Percentiles rank a stretch among this genome's conserved stretches.
phyloP scores from a whole-genome alignment of 2,888 invertebrate species.

The Pemphredon lugubris region DNA sequence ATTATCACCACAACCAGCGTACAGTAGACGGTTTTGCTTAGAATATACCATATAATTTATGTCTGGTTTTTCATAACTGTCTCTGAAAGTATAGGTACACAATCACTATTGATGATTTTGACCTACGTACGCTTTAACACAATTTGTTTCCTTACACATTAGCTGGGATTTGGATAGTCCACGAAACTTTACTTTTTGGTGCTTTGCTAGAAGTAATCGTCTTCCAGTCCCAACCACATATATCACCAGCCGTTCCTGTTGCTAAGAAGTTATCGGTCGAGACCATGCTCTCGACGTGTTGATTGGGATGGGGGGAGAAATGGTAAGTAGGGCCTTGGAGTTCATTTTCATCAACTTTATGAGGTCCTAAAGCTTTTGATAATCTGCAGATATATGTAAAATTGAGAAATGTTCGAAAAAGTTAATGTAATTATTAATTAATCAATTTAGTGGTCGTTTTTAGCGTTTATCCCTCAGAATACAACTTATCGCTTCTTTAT shows the following conservation, averaged over 20 bases:
- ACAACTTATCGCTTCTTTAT: too few relatives aligned
- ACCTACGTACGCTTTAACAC: background rate
- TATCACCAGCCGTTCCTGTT: constrained; percentile 89
- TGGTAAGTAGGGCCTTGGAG: constrained; percentile 85
- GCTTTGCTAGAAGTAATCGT: constrained; percentile 84
- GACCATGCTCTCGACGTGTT: constrained; percentile 87
- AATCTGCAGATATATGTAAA: constrained; percentile 81
- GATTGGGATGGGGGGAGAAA: constrained; percentile 84
- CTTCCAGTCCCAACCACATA: constrained; percentile 90
- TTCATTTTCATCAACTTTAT: constrained; percentile 82
- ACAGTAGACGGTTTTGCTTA: constrained; percentile 84
- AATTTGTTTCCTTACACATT: constrained; percentile 74
- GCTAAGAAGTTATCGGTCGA: constrained; percentile 87
- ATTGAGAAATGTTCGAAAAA: constrained; percentile 4
- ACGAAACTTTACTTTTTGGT: constrained; percentile 83
- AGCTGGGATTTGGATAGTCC: constrained; percentile 87
- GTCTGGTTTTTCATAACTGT: constrained; percentile 88
- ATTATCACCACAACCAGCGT: constrained; percentile 93
- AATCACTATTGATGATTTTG: constrained; percentile 3
- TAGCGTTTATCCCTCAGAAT: too few relatives aligned
- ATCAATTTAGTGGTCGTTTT: too few relatives aligned
- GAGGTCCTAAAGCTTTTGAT: constrained; percentile 84
- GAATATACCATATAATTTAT: constrained; percentile 88
- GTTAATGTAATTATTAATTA: too few relatives aligned
- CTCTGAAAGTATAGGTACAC: constrained; percentile 81